Percentiles rank a stretch among this genome's conserved stretches.
Conservation (phyloP, 2,797 vertebrate species). For the Falco berigora region DNA sequence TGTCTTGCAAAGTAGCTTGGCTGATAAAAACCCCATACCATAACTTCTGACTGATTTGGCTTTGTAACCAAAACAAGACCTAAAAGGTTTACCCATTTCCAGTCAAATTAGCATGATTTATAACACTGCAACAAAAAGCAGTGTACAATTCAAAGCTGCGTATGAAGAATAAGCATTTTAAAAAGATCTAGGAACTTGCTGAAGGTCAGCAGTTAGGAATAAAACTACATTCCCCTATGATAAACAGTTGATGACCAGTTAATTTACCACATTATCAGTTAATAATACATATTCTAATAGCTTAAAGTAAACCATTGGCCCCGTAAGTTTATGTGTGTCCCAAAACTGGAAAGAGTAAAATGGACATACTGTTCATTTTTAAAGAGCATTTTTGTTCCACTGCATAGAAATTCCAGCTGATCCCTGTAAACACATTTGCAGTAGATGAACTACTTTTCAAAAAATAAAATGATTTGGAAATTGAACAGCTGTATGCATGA, state of each 20-base stretch:
- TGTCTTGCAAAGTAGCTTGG: background rate
- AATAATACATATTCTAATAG: background rate
- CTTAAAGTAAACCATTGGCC: background rate
- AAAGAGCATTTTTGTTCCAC: background rate
- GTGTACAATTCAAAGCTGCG: background rate
- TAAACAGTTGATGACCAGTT: background rate
- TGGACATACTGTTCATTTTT: background rate
- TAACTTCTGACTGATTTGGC: background rate
- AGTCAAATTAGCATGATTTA: background rate
- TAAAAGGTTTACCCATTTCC: background rate
- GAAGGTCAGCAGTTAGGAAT: background rate
- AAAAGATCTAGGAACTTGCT: background rate
- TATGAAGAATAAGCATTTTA: background rate
- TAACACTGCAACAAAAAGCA: background rate
- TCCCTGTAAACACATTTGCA: background rate
- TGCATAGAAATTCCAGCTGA: background rate
- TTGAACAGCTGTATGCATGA: background rate
- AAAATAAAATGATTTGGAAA: background rate
- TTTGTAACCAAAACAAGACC: background rate
- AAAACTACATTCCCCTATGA: background rate
- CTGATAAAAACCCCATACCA: background rate
- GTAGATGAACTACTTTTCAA: background rate
- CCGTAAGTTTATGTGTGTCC: background rate
- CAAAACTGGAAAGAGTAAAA: background rate
- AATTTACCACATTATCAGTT: background rate